Evolutionary conservation across 35 echinoderm and acorn worm species (phyloP).

Genomic region (Apostichopus californicus): DNA sequence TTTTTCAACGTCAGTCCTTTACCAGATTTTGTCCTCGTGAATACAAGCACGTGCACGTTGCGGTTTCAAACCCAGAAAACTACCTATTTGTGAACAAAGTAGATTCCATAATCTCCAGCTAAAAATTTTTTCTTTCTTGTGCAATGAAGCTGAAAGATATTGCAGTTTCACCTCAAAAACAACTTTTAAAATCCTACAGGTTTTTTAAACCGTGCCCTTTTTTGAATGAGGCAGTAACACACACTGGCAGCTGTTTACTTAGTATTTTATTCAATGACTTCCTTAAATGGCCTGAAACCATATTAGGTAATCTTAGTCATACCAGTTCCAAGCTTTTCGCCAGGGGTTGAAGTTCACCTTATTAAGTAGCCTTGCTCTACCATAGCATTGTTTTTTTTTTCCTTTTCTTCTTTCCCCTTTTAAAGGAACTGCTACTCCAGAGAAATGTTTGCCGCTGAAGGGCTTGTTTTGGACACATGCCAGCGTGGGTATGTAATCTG

Average conservation of each 20-base stretch:
- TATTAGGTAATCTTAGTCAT: constrained; percentile 5
- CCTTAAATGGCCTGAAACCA: neutral
- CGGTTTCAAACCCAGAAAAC: no score
- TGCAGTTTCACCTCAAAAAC: no score
- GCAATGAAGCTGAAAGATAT: no score
- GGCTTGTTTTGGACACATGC: neutral
- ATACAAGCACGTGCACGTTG: no score
- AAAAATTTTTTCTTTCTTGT: no score
- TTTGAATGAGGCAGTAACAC: neutral
- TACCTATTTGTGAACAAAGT: no score
- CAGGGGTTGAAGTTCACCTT: neutral
- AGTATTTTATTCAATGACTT: neutral
- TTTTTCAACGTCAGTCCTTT: no score
- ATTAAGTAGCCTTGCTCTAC: neutral
- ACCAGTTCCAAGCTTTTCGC: neutral
- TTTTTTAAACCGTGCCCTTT: no score
- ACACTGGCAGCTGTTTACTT: neutral
- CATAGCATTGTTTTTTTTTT: no score
- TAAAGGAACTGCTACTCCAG: neutral
- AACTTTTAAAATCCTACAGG: no score
- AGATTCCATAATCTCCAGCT: no score
- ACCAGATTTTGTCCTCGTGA: no score
- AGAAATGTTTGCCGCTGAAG: neutral
- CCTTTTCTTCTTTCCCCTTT: neutral
- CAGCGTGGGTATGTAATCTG: neutral